Evolutionary conservation across 2,113 vertebrate species (phyloP).

Genomic region (Dicerorhinus sumatrensis): DNA sequence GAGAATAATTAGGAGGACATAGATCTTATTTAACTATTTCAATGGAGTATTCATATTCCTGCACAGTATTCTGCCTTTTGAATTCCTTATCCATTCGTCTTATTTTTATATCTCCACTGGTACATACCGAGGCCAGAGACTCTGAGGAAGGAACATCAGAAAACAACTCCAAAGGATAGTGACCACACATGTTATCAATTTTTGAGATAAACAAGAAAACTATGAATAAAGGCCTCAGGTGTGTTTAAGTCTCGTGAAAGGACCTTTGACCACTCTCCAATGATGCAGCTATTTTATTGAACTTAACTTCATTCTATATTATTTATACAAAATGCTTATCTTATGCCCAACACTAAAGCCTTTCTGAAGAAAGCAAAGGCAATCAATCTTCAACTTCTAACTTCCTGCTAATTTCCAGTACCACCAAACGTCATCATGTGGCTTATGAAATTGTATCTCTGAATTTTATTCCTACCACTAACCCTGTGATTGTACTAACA

Average conservation of each 20-base stretch:
- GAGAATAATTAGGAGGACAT: conserved; percentile 83
- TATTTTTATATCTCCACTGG: neutral
- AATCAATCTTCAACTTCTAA: neutral
- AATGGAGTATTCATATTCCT: conserved; percentile 59
- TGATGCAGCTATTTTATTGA: neutral
- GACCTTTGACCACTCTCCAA: neutral
- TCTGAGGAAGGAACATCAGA: neutral
- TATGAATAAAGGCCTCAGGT: neutral
- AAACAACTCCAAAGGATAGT: neutral
- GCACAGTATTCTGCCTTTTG: conserved; percentile 51
- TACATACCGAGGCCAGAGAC: neutral
- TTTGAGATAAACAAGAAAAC: neutral
- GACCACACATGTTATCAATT: neutral
- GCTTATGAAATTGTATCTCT: conserved; percentile 9
- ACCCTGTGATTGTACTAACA: conserved; percentile 66
- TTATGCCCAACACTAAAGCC: neutral
- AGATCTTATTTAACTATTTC: conserved; percentile 79
- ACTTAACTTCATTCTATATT: neutral
- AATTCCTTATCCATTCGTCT: conserved; percentile 28
- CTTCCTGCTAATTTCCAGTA: conserved; percentile 18
- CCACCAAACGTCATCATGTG: neutral
- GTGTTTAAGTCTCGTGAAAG: neutral
- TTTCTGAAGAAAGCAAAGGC: neutral
- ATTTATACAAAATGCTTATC: neutral
- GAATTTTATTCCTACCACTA: neutral